Base-by-base conservation (phyloP, 2,888 invertebrate species). In the Boloria selene region DNA sequence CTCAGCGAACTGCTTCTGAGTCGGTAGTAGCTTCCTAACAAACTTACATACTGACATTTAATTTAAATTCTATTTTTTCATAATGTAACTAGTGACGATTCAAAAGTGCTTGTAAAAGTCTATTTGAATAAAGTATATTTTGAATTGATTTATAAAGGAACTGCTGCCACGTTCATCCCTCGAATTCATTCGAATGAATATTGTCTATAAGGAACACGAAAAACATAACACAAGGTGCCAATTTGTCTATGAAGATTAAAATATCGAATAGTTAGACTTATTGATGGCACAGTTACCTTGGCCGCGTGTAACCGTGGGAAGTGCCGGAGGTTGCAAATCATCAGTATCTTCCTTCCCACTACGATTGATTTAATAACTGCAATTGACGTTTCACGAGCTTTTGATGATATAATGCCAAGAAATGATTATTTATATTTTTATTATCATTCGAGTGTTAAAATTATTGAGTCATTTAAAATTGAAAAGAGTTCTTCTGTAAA, bases 281-380 rank as follows among this genome's bases (percentile, higher is more conserved):
- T 13, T 67, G 80, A 78, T 85, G 85, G 78, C 83, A 87, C 81
- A 77, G 74, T 83, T 83, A 82, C 89, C 89, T 86, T 89, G 89
- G 86, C 88, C 87, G 81, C 73, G 62, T 65, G 75, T 84, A 80
- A 88, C 85, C 83, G 74, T 85, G 85, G 70, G 86, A 85, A 69
- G 64, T 64, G 22, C 53, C 59, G 42, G 67, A 67, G 64, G 61
- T 62, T 64, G 73, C 68, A 77, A 76, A 76, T 72, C 80, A 81
- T 80, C 76, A 79, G 79, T 72, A 72, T 74, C 76, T 77, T 65
- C 65, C 64, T 73, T 74, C 76, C 61, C 74, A 77, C 72, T 70
- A 49, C 54, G 60, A 64, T 52, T 54, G 58, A 56, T 64, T 56
- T 56, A 52, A 18, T 63, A 56, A 66, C 60, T 22, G 44, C 69